Conservation (phyloP, 35 echinoderm and acorn worm species). For the Stichopus chloronotus region DNA sequence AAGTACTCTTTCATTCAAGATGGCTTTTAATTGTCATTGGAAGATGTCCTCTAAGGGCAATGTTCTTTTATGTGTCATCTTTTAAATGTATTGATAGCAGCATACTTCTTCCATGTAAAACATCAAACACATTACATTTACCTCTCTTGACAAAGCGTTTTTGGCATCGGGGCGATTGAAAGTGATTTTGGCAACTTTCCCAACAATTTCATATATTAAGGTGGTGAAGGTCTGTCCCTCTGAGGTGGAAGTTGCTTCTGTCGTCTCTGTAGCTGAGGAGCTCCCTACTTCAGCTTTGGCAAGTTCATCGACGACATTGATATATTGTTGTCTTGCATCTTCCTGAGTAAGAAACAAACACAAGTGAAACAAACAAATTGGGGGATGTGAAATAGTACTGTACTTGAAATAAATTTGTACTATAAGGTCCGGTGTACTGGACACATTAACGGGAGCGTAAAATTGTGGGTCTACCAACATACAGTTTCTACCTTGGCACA, state of each 20-base stretch:
- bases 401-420: too few relatives aligned
- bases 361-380: background rate
- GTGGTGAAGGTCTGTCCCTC: slow-evolving; percentile 41
- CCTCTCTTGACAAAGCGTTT: slow-evolving; percentile 76
- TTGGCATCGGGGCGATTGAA: slow-evolving; percentile 84
- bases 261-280: background rate
- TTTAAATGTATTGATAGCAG: too few relatives aligned
- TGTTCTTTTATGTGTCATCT: too few relatives aligned
- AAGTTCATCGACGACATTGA: slow-evolving; percentile 75
- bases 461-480: too few relatives aligned
- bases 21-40: too few relatives aligned
- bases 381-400: too few relatives aligned
- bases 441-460: too few relatives aligned
- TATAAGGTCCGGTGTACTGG: too few relatives aligned
- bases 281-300: slow-evolving; percentile 58
- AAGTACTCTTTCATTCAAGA: too few relatives aligned
- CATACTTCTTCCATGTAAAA: too few relatives aligned
- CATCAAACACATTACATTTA: background rate
- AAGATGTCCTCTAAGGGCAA: too few relatives aligned
- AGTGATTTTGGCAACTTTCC: slow-evolving; percentile 74
- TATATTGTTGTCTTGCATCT: slow-evolving; percentile 79
- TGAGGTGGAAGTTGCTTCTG: slow-evolving; percentile 19
- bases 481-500: too few relatives aligned
- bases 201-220: slow-evolving; percentile 49
- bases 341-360: slow-evolving; percentile 61